Evolutionary conservation across 2,113 vertebrate genomes (phyloP).

Genomic region (Murina feae): DNA sequence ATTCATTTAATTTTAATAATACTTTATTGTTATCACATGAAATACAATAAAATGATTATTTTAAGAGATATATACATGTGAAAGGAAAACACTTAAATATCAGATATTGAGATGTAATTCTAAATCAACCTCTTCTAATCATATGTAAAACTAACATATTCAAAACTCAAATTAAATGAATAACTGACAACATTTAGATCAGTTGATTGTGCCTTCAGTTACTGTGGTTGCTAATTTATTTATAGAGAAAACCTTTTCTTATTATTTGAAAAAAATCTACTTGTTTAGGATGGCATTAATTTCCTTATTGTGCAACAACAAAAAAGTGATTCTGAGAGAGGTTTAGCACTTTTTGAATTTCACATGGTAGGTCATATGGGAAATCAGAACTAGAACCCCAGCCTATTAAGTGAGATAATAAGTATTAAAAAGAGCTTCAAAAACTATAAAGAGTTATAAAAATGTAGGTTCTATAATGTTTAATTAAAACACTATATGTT

Average conservation of each 20-base stretch:
- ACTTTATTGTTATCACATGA: neutral
- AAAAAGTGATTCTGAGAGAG: neutral
- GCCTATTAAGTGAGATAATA: conserved; percentile 6
- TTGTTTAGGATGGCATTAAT: neutral
- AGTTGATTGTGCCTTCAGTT: neutral
- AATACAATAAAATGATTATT: neutral
- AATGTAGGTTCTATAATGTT: neutral
- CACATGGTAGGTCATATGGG: neutral
- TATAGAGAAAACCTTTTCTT: conserved; percentile 4
- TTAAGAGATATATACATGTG: neutral
- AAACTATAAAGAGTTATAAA: conserved; percentile 25
- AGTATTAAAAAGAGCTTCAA: neutral
- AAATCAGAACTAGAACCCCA: conserved; percentile 44
- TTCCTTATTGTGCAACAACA: conserved; percentile 7
- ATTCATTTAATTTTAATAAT: neutral
- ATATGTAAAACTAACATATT: neutral
- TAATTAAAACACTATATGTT: neutral
- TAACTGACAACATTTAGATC: conserved; percentile 2
- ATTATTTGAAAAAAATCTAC: neutral
- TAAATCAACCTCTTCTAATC: neutral
- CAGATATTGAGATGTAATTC: neutral
- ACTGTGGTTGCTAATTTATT: neutral
- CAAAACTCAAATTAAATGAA: conserved; percentile 23
- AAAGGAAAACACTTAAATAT: conserved; percentile 29
- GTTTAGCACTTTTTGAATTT: neutral